Evolutionary conservation across 2,113 vertebrate genomes (phyloP).

Genomic region (Gymnarchus niloticus): DNA sequence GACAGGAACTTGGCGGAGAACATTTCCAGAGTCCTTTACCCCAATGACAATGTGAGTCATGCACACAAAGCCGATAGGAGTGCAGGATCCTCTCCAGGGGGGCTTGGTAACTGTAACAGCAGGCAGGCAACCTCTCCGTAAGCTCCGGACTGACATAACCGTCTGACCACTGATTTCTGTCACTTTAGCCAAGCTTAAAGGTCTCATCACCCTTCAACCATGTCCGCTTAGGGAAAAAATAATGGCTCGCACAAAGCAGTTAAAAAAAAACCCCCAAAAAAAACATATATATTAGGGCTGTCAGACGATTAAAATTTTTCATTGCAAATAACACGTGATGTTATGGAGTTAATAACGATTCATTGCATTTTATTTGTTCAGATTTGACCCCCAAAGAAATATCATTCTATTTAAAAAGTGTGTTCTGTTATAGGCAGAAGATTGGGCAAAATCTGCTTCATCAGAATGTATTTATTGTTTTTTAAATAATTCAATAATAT

Average conservation of each 20-base stretch:
- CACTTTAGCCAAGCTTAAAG: background rate
- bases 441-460: no score
- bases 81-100: background rate
- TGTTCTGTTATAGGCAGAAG: no score
- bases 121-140: background rate
- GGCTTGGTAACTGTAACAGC: background rate
- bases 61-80: background rate
- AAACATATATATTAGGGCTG: no score
- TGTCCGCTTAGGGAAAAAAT: background rate
- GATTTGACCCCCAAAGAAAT: no score
- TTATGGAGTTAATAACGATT: no score
- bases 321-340: no score
- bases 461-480: no score
- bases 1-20: conserved; percentile 85
- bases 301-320: no score
- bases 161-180: background rate
- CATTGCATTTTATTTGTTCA: no score
- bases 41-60: conserved; percentile 78
- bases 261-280: background rate
- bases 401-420: no score
- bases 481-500: no score
- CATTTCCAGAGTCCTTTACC: conserved; percentile 81
- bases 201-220: background rate
- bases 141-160: background rate
- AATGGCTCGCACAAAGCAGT: background rate